Evolutionary conservation across 2,113 vertebrate species (phyloP).

Genomic region (Etheostoma spectabile): DNA sequence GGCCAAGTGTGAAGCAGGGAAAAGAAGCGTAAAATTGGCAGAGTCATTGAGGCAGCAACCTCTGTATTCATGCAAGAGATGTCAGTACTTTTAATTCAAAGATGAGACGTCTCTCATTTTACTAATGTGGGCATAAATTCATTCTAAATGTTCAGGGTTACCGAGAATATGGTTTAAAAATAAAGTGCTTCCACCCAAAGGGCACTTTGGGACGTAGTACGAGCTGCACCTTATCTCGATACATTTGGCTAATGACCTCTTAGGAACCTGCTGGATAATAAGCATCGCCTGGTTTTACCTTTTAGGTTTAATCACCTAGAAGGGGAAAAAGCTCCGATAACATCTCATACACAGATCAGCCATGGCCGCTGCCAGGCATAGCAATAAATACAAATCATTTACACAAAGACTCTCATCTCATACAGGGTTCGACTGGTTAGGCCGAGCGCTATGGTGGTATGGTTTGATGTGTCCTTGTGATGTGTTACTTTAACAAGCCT

Average conservation of each 20-base stretch:
- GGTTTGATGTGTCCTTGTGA: neutral
- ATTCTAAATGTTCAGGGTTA: neutral
- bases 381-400: slow-evolving; percentile 38
- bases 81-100: slow-evolving; percentile 1
- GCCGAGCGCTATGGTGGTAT: neutral
- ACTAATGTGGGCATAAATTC: neutral
- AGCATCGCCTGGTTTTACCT: slow-evolving; percentile 57
- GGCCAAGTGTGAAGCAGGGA: neutral
- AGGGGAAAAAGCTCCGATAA: slow-evolving; percentile 45
- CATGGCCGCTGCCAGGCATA: neutral
- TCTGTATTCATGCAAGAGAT: neutral
- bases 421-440: slow-evolving; percentile 4
- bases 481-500: no score
- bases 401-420: slow-evolving; percentile 23
- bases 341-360: slow-evolving; percentile 38
- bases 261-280: slow-evolving; percentile 60
- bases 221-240: slow-evolving; percentile 29
- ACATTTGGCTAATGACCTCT: slow-evolving; percentile 57
- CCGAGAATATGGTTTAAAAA: neutral
- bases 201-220: neutral
- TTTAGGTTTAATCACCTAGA: slow-evolving; percentile 52
- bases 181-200: neutral
- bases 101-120: neutral
- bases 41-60: neutral
- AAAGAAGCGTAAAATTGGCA: neutral